These are phyloP conservation scores for Rhizomys pruinosus DNA, from an alignment of 2,113 vertebrate species.

Conservation along the genomic window DNA sequence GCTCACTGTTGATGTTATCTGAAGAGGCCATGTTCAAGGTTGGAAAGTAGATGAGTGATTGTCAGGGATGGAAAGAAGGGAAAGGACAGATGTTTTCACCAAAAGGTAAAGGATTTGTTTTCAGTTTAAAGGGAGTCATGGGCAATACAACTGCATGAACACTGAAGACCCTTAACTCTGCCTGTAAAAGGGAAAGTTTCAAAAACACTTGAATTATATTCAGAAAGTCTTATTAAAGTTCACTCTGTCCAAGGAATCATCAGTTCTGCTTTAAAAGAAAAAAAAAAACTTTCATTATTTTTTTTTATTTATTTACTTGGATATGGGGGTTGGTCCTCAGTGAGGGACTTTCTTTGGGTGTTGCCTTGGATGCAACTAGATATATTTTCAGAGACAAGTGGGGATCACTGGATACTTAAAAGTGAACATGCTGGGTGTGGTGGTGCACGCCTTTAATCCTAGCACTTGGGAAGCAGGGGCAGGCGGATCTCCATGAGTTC, in stretches of 20 bases:
- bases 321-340: not conserved
- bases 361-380: not conserved
- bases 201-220: too few relatives aligned
- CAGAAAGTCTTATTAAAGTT: not conserved
- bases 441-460: too few relatives aligned
- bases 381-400: not conserved
- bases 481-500: too few relatives aligned
- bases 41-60: not conserved
- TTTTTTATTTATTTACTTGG: not conserved
- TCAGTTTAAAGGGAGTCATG: not conserved
- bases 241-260: not conserved
- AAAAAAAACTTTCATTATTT: not conserved
- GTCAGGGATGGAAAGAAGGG: not conserved
- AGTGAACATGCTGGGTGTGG: too few relatives aligned
- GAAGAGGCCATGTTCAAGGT: not conserved
- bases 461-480: too few relatives aligned
- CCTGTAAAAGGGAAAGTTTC: not conserved
- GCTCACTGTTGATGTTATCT: not conserved
- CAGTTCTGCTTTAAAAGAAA: not conserved
- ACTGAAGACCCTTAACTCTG: accelerated
- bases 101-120: not conserved
- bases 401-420: accelerated
- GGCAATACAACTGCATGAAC: not conserved
- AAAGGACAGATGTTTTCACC: too few relatives aligned
- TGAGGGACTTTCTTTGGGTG: not conserved